Percentiles rank a stretch among this genome's conserved stretches.
phyloP scores from a whole-genome alignment of 1,140 invertebrate species.

The Adelges cooleyi region DNA sequence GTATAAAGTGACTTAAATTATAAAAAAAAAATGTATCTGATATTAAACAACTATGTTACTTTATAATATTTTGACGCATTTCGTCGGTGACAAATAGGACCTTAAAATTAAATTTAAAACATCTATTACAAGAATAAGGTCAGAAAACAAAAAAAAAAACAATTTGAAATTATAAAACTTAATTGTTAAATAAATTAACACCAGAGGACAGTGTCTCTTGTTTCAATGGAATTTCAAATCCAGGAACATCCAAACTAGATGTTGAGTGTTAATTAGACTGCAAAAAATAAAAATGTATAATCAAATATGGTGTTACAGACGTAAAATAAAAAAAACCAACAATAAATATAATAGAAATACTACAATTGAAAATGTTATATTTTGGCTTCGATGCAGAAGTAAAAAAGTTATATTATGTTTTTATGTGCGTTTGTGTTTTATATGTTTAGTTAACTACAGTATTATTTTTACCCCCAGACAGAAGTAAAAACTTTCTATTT shows the following conservation, averaged over 20 bases:
- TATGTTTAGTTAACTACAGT: too few species aligned
- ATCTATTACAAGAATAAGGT: conserved; percentile 1
- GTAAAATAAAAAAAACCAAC: too few species aligned
- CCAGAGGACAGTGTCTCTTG: conserved; percentile 26
- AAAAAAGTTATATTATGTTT: too few species aligned
- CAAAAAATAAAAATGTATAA: conserved; percentile 5
- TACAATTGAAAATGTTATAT: too few species aligned
- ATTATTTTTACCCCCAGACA: too few species aligned
- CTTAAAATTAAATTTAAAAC: background rate
- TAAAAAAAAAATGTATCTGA: conserved; percentile 14
- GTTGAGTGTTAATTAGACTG: conserved; percentile 7
- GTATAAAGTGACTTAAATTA: conserved; percentile 13
- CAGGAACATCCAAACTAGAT: conserved; percentile 10
- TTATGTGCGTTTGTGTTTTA: too few species aligned
- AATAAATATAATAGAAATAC: too few species aligned
- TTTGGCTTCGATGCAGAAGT: too few species aligned
- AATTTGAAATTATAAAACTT: conserved; percentile 5
- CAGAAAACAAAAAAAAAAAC: background rate
- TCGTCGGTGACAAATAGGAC: background rate
- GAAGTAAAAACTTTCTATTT: too few species aligned
- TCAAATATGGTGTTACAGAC: too few species aligned
- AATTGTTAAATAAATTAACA: conserved; percentile 24
- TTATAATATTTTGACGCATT: background rate
- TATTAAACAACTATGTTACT: conserved; percentile 7
- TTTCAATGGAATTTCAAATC: conserved; percentile 17